Evolutionary conservation across 2,888 invertebrate genomes (phyloP), one percentile per base, ranked within the genome.

Genomic region (Bimastos eiseni): DNA sequence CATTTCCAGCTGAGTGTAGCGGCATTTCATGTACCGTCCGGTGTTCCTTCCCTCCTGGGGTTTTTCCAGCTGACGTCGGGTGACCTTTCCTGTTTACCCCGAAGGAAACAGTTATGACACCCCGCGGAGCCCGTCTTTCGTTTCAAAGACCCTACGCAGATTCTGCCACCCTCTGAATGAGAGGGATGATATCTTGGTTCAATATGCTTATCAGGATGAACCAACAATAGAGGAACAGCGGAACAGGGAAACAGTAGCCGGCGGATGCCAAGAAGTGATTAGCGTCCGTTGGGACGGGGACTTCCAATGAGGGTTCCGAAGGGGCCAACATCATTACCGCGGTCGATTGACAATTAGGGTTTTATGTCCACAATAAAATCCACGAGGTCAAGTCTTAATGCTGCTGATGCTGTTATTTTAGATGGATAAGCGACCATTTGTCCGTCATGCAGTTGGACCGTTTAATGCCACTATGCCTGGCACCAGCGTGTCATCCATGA

Each of bases 201-300:
- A 86, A 86, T 86, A 86, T 86, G 86, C 86, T 86, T 86, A 86
- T 86, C 86, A 86, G 34, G 36, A n/a, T 36, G 86, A 21, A 86
- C 34, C 86, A 86, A 86, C 86, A 86, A 86, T 86, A 24, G 86
- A 33, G 1, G 86, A n/a, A n/a, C n/a, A n/a, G n/a, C n/a, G n/a
- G 30, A 36, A 37, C 36, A 8, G 36, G 1, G 86, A 36, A 37
- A 36, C 34, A 36, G 86, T 36, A 34, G 86, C 86, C 5, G 34
- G 36, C 17, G 37, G 86, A 34, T 21, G 86, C 86, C 34, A 86
- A 86, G 36, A 19, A 37, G 36, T 24, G 37, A 86, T 86, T 34
- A 86, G 34, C 86, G 37, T 86, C 86, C 37, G 19, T 19, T 37
- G 86, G 36, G 34, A 37, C 6, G 86, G 30, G 21, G 86, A 86